Evolutionary conservation across 2,797 vertebrate genomes (phyloP), one percentile per base, ranked within the genome.

Genomic region (Melanotaenia maccullochi): DNA sequence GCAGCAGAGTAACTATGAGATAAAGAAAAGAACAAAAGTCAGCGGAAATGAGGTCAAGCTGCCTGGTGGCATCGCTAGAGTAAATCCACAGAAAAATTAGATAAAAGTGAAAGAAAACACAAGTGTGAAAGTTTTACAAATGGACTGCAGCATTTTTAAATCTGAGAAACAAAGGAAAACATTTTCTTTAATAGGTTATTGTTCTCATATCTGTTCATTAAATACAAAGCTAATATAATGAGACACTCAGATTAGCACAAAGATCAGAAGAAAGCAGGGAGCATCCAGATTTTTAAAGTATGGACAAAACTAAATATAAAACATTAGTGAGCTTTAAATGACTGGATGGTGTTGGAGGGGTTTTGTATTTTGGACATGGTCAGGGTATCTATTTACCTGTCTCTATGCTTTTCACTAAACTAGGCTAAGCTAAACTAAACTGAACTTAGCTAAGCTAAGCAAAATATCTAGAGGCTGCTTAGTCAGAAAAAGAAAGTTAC

Each of bases 1-100:
- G 81, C 75, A 65, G 25, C 76, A 11, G 49, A 68, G 68, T 59
- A 20, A 65, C 65, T 13, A 58, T 12, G 63, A 47, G 75, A 60
- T 33, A 71, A 73, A 85, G 69, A 73, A 64, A 24, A 79, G 56
- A 32, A 76, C 20, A 85, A 65, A 82, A 66, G 75, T 76, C 76
- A 76, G 55, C 6, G 40, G 49, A 77, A 74, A 85, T 76, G 52
- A 71, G 79, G 76, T 71, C 63, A 67, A 61, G 16, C 58, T 42
- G 56, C 35, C 72, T 67, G 36, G 68, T 60, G 13, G 70, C 33
- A n/a, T 14, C 2, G 1, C 49, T 57, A 22, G 16, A 44, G 57
- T 56, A 24, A 62, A 65, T 22, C 4, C 47, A 40, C 3, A 62
- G 25, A 28, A 20, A 42, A 9, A 40, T 47, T 11, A 24, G n/a